Percentiles rank a stretch among this genome's conserved stretches.
Evolutionary conservation across 2,797 vertebrate species (phyloP).

Genomic region (Rousettus madagascariensis): DNA sequence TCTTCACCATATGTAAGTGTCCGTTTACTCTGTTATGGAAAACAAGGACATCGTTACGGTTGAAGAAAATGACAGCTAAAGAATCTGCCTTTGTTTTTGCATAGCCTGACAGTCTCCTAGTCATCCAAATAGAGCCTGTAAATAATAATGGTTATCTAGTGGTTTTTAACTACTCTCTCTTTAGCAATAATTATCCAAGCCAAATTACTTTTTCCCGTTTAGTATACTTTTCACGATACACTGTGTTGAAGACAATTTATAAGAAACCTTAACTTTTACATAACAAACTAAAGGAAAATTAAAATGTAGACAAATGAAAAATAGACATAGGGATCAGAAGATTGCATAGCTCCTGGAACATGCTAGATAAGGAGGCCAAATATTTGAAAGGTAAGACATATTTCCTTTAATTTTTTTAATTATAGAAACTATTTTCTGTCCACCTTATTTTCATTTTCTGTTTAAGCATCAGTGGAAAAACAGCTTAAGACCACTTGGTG

Average conservation of each 20-base stretch:
- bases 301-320: slow-evolving; percentile 7
- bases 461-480: background rate
- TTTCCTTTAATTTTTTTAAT: background rate
- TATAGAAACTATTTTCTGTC: background rate
- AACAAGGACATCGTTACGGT: background rate
- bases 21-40: background rate
- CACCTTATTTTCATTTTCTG: background rate
- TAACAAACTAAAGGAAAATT: background rate
- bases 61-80: background rate
- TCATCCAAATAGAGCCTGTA: background rate
- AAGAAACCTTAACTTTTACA: background rate
- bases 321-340: background rate
- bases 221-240: background rate
- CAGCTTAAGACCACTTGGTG: background rate
- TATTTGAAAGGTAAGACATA: background rate
- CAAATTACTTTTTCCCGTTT: background rate
- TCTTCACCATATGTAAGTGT: background rate
- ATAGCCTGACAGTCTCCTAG: background rate
- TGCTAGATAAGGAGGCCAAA: background rate
- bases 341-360: background rate
- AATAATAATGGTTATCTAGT: background rate
- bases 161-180: background rate
- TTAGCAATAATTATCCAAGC: background rate
- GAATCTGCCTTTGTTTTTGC: background rate
- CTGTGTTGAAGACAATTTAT: background rate